These are phyloP conservation scores for Drosophila maculinotata DNA, from an alignment of 2,888 invertebrate genomes.

Conservation along the genomic window DNA sequence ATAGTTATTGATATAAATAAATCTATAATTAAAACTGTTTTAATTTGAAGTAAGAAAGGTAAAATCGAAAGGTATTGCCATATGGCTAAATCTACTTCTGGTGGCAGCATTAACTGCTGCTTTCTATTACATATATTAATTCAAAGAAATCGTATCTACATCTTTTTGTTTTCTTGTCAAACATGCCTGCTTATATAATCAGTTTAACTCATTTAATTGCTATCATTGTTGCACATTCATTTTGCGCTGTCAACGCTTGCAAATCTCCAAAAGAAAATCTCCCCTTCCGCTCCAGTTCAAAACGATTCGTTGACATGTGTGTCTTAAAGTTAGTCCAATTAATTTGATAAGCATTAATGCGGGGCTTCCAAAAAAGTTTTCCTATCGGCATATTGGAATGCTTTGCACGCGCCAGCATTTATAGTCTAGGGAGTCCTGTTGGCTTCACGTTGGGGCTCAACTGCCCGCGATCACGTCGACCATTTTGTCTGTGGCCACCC, in stretches of 20 bases:
- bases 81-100: no score
- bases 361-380: slow-evolving; percentile 8
- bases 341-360: slow-evolving; percentile 56
- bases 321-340: slow-evolving; percentile 43
- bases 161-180: not conserved
- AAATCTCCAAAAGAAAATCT: slow-evolving; percentile 34
- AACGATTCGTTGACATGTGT: not conserved
- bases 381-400: not conserved
- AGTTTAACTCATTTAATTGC: no score
- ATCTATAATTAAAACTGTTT: not conserved
- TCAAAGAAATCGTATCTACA: slow-evolving; percentile 1
- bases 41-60: no score
- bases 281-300: not conserved
- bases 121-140: no score
- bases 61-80: no score
- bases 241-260: slow-evolving; percentile 45
- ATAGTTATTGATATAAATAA: slow-evolving; percentile 1
- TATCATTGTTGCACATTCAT: slow-evolving; percentile 40
- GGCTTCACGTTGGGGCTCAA: slow-evolving; percentile 3
- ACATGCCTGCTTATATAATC: slow-evolving; percentile 1
- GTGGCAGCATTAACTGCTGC: no score
- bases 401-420: slow-evolving; percentile 44
- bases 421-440: slow-evolving; percentile 14
- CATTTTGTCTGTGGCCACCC: slow-evolving; percentile 1
- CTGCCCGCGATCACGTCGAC: slow-evolving; percentile 51